Base-by-base conservation (phyloP, 2,888 invertebrate species). In the Allophyes oxyacanthae region DNA sequence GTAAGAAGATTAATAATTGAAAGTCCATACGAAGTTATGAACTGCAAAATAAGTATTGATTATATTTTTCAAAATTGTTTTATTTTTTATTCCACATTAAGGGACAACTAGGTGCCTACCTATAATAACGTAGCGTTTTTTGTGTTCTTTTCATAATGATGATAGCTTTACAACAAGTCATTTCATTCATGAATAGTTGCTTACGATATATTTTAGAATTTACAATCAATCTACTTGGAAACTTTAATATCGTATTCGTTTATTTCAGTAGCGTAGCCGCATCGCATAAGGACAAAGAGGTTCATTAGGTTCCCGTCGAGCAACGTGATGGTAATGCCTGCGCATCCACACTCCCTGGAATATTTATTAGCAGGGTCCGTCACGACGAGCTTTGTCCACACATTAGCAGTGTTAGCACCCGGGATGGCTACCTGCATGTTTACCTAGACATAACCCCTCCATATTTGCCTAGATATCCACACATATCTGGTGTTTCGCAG, bases 331-430 rank as follows among this genome's bases (percentile, higher is more conserved):
- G 77, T 74, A 82, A 85, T 78, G 83, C 89, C 87, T 83, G 87
- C 83, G 71, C 81, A 82, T 82, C 83, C 81, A 73, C 82, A 72
- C 82, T 91, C 90, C 92, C 91, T 86, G 89, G 92, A 92, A 92
- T 83, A 82, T 90, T 89, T 90, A 93, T 94, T 94, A 94, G 93
- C 92, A 79, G 84, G 85, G 84, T 80, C 81, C 83, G 91, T 93
- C 93, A 92, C 92, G 92, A 92, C 85, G 77, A 73, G 84, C 89
- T 90, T 89, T 92, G 93, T 93, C 90, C 88, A 90, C 88, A 88
- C 89, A 92, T 94, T 94, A 94, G 90, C 90, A 71, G 86, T 83
- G 85, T 94, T 93, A 94, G 91, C 93, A 81, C 87, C 89, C 86
- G 83, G 88, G 86, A 85, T 75, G 64, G 85, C 90, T 90, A 87